These are phyloP conservation scores for Prinia subflava DNA, from an alignment of 2,113 vertebrate species.

Conservation along the genomic window DNA sequence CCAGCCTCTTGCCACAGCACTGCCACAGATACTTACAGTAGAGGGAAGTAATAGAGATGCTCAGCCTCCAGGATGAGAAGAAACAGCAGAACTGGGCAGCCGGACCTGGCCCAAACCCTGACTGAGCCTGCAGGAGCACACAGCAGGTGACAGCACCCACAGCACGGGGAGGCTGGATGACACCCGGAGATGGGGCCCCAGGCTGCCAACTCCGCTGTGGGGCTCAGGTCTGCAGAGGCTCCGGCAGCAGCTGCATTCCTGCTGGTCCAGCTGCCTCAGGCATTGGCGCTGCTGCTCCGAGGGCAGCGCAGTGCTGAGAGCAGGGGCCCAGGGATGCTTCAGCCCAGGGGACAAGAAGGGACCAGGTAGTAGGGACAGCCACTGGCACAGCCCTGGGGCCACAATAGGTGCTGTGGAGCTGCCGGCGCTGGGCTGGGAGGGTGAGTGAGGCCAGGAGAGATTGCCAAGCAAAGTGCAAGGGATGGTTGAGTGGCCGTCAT, in stretches of 20 bases:
- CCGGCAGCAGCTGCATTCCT: not conserved
- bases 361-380: not conserved
- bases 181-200: not conserved
- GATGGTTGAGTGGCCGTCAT: accelerated
- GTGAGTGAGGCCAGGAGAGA: not conserved
- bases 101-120: accelerated
- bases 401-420: not conserved
- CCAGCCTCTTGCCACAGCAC: not conserved
- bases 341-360: not conserved
- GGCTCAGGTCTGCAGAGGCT: not conserved
- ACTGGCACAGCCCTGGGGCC: not conserved
- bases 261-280: not conserved
- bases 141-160: not conserved
- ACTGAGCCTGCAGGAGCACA: not conserved
- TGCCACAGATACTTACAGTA: accelerated
- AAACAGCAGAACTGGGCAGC: not conserved
- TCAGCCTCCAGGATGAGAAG: not conserved
- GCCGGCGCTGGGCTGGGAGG: accelerated
- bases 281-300: not conserved
- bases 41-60: not conserved
- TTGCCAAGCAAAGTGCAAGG: not conserved
- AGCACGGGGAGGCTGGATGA: not conserved
- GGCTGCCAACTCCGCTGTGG: accelerated
- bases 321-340: not conserved
- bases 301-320: accelerated